A percentile compares a stretch with the other conserved stretches of the same genome.
phyloP scores from a whole-genome alignment of 2,113 vertebrate genomes.

The Blennius ocellaris region DNA sequence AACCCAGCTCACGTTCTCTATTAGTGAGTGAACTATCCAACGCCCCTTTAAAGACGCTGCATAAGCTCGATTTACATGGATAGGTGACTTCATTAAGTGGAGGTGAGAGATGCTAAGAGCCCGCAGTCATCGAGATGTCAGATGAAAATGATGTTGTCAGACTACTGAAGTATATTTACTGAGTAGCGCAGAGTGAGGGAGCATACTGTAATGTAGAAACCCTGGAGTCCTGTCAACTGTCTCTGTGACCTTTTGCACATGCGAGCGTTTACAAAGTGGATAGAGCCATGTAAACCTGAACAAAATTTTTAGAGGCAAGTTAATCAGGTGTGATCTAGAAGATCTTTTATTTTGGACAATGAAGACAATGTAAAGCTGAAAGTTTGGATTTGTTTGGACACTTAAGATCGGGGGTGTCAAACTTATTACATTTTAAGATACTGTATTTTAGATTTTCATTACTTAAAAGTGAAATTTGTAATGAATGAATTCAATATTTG shows the following conservation, averaged over 20 bases:
- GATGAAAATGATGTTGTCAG: conserved; percentile 50
- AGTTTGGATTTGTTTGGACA: too few relatives aligned
- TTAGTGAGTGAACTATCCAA: too few relatives aligned
- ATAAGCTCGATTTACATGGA: conserved; percentile 21
- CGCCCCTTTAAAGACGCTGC: conserved; percentile 2
- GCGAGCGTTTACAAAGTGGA: conserved; percentile 5
- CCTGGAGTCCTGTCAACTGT: background rate
- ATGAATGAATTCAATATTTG: too few relatives aligned
- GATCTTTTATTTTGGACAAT: too few relatives aligned
- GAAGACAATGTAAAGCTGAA: too few relatives aligned
- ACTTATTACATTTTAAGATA: too few relatives aligned
- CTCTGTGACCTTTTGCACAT: conserved; percentile 46
- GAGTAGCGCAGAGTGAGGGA: conserved; percentile 8
- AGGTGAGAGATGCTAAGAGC: conserved; percentile 10
- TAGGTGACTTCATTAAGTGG: conserved; percentile 38
- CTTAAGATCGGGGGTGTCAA: too few relatives aligned
- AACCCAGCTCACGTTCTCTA: too few relatives aligned
- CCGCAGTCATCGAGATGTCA: conserved; percentile 36
- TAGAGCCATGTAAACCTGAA: background rate
- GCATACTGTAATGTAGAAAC: conserved; percentile 8
- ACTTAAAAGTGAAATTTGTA: too few relatives aligned
- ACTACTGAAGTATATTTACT: conserved; percentile 46
- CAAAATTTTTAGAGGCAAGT: too few relatives aligned
- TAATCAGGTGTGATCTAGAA: too few relatives aligned
- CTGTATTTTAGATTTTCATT: too few relatives aligned